Evolutionary conservation across 2,888 invertebrate species (phyloP), one percentile per base, ranked within the genome.

Genomic region (Drosophila dives): DNA sequence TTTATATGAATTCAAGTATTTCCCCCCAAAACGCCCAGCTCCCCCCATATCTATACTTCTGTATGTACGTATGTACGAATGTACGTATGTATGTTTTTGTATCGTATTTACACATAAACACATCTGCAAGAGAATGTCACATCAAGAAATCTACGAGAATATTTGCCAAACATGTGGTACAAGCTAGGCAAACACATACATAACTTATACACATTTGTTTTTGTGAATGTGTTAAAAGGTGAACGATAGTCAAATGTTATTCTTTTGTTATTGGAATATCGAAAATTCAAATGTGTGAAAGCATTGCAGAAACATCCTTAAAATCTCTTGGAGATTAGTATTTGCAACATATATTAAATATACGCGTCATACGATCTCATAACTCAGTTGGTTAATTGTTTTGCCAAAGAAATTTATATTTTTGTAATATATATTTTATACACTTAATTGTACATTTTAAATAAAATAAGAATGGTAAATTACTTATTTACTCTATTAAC

Each of bases 1-100:
- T 88, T 78, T 80, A 84, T 79, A 81, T 82, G 74, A 79, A 83
- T 80, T 83, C 74, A 72, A 71, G 64, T 64, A 83, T 72, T 63
- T 65, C 38, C 40, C 45, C 29, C 15, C 2, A 12, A 20, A 33
- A 33, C 11, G 32, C 33, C 32, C 59, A 34, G 45, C 38, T 10
- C 23, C 33, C 33, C 50, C 42, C 62, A 42, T 23, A n/a, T 12
- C 56, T 12, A 23, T 4, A 33, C 15, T 8, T 38, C 10, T 29
- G 2, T 40, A 42, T 8, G 4, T 40, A 15, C 11, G 5, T 17
- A 45, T 8, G 15, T 40, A 15, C 11, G 5, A 11, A 45, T 8
- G 15, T 3, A 33, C 4, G 10, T 6, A n/a, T 3, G 12, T 20
- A 17, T 17, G 15, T 12, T 26, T 12, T 26, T 8, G 2, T 23